phyloP scores from a whole-genome alignment of 2,888 invertebrate species.

The Neuroscelio doddi region DNA sequence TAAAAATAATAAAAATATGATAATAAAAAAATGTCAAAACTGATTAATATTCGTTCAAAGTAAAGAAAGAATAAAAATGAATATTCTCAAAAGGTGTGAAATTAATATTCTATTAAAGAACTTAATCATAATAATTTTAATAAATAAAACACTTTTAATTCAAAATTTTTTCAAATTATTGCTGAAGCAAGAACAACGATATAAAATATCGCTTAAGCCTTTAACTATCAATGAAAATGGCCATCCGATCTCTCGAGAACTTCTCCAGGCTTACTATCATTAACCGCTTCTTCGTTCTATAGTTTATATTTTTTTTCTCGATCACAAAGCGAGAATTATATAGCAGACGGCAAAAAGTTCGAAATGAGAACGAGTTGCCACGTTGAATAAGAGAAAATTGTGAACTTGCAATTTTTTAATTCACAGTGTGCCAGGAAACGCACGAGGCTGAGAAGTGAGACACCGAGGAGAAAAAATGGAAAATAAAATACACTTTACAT shows the following conservation, averaged over 20 bases:
- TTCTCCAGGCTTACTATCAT: constrained; percentile 5
- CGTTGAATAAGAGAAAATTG: constrained; percentile 8
- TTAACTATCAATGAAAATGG: background rate
- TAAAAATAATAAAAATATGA: too few relatives aligned
- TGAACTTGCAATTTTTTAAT: constrained; percentile 18
- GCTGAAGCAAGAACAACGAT: too few relatives aligned
- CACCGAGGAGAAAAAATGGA: too few relatives aligned
- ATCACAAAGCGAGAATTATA: too few relatives aligned
- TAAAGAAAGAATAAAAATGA: background rate
- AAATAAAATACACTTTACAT: too few relatives aligned
- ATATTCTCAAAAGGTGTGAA: background rate
- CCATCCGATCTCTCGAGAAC: constrained; percentile 10
- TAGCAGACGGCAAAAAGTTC: background rate
- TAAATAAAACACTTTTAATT: too few relatives aligned
- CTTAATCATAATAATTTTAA: too few relatives aligned
- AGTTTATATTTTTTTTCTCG: background rate
- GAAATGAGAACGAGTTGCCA: constrained; percentile 4
- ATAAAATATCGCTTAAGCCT: constrained; percentile 5
- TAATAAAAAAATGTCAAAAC: background rate
- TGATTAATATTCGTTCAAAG: background rate
- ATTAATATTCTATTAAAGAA: too few relatives aligned
- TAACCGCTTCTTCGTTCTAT: constrained; percentile 17
- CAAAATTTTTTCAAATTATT: too few relatives aligned
- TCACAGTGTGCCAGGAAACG: constrained; percentile 3
- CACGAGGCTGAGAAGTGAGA: background rate